phyloP scores from a whole-genome alignment of 2,888 invertebrate species.

The Hipparchia sbordonii region DNA sequence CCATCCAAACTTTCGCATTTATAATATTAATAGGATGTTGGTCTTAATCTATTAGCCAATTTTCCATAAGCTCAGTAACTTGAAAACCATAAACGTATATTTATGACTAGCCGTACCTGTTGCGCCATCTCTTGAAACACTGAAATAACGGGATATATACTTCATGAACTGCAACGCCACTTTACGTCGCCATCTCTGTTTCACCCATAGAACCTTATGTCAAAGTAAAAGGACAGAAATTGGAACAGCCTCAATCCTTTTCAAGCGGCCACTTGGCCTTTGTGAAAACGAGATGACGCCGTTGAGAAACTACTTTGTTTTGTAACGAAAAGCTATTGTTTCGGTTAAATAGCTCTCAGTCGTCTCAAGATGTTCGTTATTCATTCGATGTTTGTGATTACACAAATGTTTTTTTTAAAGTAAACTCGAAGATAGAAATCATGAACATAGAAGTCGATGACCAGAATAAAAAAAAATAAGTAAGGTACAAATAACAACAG shows the following conservation, averaged over 20 bases:
- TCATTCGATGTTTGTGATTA: neutral
- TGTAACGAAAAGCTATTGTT: constrained; percentile 11
- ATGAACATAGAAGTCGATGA: too few relatives aligned
- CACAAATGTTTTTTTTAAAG: too few relatives aligned
- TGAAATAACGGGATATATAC: constrained; percentile 23
- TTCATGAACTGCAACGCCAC: constrained; percentile 14
- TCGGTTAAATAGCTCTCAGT: neutral
- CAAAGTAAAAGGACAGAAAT: neutral
- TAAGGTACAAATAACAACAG: too few relatives aligned
- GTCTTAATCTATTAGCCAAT: too few relatives aligned
- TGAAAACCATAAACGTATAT: too few relatives aligned
- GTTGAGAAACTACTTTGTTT: neutral
- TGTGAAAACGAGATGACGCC: constrained; percentile 5
- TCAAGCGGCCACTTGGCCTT: neutral
- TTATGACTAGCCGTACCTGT: constrained; percentile 35
- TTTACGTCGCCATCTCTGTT: neutral
- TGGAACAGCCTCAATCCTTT: neutral
- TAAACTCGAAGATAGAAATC: too few relatives aligned
- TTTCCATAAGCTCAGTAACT: too few relatives aligned
- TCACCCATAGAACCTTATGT: neutral
- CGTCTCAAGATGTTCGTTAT: neutral
- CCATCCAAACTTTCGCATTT: too few relatives aligned
- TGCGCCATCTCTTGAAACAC: constrained; percentile 46
- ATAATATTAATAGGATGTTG: too few relatives aligned
- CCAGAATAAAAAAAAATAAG: too few relatives aligned